These are phyloP conservation scores for Probaryconus sp. DNA, from an alignment of 1,140 invertebrate genomes.

Conservation along the genomic window DNA sequence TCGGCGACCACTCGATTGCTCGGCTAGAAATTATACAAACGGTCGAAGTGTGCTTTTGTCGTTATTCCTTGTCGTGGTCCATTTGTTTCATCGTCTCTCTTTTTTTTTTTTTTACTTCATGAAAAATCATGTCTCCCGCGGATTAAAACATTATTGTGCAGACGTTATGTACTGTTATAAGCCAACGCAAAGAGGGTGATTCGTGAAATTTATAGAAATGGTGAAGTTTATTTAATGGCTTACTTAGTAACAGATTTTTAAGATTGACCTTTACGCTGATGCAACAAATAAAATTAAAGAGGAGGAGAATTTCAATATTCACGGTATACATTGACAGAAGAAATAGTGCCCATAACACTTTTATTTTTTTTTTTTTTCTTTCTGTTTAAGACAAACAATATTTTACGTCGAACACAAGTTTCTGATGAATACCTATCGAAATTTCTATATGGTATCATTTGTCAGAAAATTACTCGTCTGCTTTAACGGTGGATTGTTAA, in stretches of 20 bases:
- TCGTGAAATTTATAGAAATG: conserved; percentile 5
- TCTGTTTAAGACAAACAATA: too few relatives aligned
- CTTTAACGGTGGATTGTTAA: too few relatives aligned
- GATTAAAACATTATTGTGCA: too few relatives aligned
- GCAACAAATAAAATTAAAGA: not conserved
- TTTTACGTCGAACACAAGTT: too few relatives aligned
- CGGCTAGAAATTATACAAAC: conserved; percentile 27
- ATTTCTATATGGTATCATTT: too few relatives aligned
- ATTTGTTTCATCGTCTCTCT: conserved; percentile 14
- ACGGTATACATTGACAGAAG: too few relatives aligned
- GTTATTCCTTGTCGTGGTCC: conserved; percentile 21
- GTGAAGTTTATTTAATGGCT: conserved; percentile 30
- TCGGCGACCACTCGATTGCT: conserved; percentile 17
- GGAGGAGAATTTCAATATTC: too few relatives aligned
- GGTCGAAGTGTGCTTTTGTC: conserved; percentile 16
- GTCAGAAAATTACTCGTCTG: too few relatives aligned
- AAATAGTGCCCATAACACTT: too few relatives aligned
- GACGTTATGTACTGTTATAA: conserved; percentile 23
- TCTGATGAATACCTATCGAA: too few relatives aligned
- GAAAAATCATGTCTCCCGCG: conserved; percentile 7
- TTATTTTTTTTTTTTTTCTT: too few relatives aligned
- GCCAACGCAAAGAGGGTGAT: conserved; percentile 27
- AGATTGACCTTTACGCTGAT: not conserved
- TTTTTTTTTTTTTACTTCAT: not conserved
- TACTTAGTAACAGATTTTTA: conserved; percentile 21